Evolutionary conservation across 2,797 vertebrate genomes (phyloP), one percentile per base, ranked within the genome.

Genomic region (Chelmon rostratus): DNA sequence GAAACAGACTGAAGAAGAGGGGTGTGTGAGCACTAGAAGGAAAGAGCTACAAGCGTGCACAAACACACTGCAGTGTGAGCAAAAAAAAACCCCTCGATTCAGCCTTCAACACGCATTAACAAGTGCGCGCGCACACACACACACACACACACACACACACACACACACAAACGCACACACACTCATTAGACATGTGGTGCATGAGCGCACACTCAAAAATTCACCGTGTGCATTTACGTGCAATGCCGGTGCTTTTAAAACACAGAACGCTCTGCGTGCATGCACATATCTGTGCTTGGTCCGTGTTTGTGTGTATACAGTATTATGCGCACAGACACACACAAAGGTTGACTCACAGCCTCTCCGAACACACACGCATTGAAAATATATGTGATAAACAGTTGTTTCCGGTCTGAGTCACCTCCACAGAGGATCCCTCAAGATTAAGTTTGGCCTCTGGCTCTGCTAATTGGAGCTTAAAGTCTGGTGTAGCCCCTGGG

Each of bases 381-480:
- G 8, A 42, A 61, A 80, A 87, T 71, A 91, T 79, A 89, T 69
- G 80, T 84, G 86, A 90, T 89, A 90, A 92, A 93, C 85, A 83
- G 84, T 92, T 90, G 84, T 89, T 93, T 90, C 89, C 49, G 66
- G 86, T 84, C 81, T 91, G 88, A 92, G 91, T 89, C 89, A 92
- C 88, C 90, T 87, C 91, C 82, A 77, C 67, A 75, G 88, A 92
- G 91, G 84, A 90, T 94, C 92, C 90, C 90, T 90, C 73, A 89
- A 92, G 93, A 93, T 94, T 92, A 93, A 86, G 85, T 93, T 92
- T 93, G 89, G 93, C 94, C 93, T 94, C 92, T 93, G 93, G 94
- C 94, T 93, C 87, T 93, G 90, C 93, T 95, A 95, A 95, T 95
- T 95, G 95, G 95, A 95, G 93, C 85, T 95, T 94, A 93, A 93